Evolutionary conservation across 1,140 invertebrate genomes (phyloP), one percentile per base, ranked within the genome.

Genomic region (Vollenhovia emeryi): DNA sequence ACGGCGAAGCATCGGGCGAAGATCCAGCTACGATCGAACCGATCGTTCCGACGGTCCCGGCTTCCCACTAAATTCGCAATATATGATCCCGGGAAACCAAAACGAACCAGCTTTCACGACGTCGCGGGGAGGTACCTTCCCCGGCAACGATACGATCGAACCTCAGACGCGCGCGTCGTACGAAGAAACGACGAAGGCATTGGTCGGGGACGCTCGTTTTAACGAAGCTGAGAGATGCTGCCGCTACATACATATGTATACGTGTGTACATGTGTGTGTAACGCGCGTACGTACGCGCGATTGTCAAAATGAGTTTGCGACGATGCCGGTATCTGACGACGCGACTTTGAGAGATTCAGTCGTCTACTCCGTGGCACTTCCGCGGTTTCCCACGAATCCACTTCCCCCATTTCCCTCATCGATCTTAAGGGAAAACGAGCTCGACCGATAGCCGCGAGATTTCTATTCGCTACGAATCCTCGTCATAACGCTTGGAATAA

Each of bases 61-160:
- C 87, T 89, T 89, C 90, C 86, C 89, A 91, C 89, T 91, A 90
- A 90, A 90, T 90, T 90, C 86, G 88, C 89, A 90, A 90, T 90
- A 90, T 90, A 90, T 86, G 89, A 90, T 90, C 88, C 88, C 86
- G 89, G 88, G 89, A 87, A 90, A 90, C 74, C 89, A 90, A 90
- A 90, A 90, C 89, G 89, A 90, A 90, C 43, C 89, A 85, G 89
- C 88, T 89, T 88, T 90, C 89, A 76, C 85, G 88, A 90, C 86
- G 73, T 90, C 88, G 88, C 86, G 48, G 83, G 79, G 62, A 86
- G 86, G 78, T 89, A 82, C 83, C 82, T 86, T 62, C 64, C 52
- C 11, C 24, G 33, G 62, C 86, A 90, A 90, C 84, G 89, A 90
- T 90, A 90, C 89, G 89, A 90, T 90, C 89, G 88, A 90, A 82